phyloP scores from a whole-genome alignment of 2,113 vertebrate genomes.

The Colaptes auratus region DNA sequence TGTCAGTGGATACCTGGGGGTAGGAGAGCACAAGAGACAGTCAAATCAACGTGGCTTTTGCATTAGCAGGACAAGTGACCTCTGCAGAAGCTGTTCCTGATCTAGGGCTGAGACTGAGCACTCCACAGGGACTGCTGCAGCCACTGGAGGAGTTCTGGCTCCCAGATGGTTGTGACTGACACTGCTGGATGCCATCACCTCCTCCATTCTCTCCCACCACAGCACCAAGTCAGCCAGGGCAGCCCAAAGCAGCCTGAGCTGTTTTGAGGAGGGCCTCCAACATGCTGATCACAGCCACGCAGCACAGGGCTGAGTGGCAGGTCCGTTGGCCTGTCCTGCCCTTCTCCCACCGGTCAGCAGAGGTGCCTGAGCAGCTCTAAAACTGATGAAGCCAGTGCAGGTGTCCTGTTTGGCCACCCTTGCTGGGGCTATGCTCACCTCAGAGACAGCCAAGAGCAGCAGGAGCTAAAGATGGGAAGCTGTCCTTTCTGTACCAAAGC shows the following conservation, averaged over 20 bases:
- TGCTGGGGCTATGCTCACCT: not conserved
- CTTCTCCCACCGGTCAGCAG: not conserved
- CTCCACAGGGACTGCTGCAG: not conserved
- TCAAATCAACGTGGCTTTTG: not conserved
- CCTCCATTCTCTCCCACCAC: not conserved
- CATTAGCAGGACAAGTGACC: not conserved
- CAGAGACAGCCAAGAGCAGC: not conserved
- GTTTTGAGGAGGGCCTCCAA: rapidly evolving
- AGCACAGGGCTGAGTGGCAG: not conserved
- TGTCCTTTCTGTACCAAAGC: not conserved
- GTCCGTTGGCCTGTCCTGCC: rapidly evolving
- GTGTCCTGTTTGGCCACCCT: not conserved
- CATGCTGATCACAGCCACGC: not conserved
- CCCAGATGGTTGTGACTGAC: not conserved
- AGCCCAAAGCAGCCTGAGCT: not conserved
- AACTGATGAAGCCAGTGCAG: rapidly evolving
- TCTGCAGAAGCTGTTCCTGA: not conserved
- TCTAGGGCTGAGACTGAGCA: not conserved
- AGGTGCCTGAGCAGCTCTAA: not conserved
- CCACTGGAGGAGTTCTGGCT: not conserved
- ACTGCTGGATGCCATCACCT: not conserved
- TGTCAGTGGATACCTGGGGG: not conserved
- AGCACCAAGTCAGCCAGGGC: not conserved
- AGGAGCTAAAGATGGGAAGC: not conserved
- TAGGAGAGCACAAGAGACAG: not conserved